phyloP scores from a whole-genome alignment of 2,888 invertebrate species.

The Mythimna ferrago region DNA sequence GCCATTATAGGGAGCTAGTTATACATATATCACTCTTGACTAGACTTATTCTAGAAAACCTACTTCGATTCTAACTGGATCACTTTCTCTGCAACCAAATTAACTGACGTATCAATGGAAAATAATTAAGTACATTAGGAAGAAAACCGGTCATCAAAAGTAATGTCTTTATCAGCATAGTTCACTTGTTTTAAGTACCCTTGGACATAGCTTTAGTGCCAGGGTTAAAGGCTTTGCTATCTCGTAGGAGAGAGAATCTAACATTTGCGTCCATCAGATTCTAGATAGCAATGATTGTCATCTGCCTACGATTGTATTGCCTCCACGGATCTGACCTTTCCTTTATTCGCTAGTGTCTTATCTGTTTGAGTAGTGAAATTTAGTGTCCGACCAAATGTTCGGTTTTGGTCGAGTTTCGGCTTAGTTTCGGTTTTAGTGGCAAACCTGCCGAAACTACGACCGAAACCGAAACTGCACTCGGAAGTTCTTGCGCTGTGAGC shows the following conservation, averaged over 20 bases:
- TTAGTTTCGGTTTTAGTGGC: too few species aligned
- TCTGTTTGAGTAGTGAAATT: neutral
- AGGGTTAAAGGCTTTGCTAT: neutral
- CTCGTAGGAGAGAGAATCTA: constrained; percentile 29
- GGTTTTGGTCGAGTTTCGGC: too few species aligned
- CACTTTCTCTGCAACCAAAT: neutral
- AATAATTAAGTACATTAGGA: neutral
- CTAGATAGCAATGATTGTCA: constrained; percentile 68
- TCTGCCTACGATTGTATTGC: constrained; percentile 68
- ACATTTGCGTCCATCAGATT: constrained; percentile 45
- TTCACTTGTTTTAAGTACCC: neutral
- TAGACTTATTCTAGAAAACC: neutral
- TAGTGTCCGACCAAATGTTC: too few species aligned
- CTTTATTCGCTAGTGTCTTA: constrained; percentile 43
- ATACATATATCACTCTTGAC: neutral
- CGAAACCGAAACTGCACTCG: too few species aligned
- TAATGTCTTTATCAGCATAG: neutral
- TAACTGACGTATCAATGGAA: neutral
- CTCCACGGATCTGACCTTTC: constrained; percentile 66
- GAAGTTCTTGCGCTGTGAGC: too few species aligned
- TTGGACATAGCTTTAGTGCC: neutral
- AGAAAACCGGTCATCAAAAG: neutral
- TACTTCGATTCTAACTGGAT: neutral
- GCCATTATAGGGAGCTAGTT: neutral
- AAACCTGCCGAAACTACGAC: too few species aligned